These are phyloP conservation scores for Cecropterus lyciades DNA, from an alignment of 1,140 invertebrate species.

Conservation along the genomic window DNA sequence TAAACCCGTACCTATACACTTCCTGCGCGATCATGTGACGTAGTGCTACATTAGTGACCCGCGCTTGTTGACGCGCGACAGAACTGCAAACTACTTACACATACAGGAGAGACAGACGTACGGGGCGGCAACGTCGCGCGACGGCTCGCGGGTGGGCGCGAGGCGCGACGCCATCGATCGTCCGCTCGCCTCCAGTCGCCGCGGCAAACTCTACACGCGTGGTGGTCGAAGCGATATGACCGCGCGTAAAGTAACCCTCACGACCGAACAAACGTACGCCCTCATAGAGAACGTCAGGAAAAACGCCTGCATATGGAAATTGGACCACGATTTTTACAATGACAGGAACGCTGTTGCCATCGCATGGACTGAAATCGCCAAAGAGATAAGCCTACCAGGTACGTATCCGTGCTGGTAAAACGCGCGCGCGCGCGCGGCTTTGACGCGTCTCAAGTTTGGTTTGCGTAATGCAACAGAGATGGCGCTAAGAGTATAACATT, in stretches of 20 bases:
- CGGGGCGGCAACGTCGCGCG: slow-evolving; percentile 52
- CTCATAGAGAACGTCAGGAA: slow-evolving; percentile 52
- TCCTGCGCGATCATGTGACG: too few species aligned
- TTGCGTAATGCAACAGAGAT: not conserved
- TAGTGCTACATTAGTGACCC: too few species aligned
- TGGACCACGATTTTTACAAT: slow-evolving; percentile 46
- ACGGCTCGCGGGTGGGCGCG: slow-evolving; percentile 24
- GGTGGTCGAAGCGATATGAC: slow-evolving; percentile 15
- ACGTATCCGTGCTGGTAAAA: not conserved
- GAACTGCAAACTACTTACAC: not conserved
- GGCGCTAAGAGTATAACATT: not conserved
- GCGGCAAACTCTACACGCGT: slow-evolving; percentile 41
- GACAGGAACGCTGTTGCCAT: slow-evolving; percentile 33
- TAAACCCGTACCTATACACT: too few species aligned
- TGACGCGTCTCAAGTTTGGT: not conserved
- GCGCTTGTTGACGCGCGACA: slow-evolving; percentile 9
- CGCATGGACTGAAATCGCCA: slow-evolving; percentile 50
- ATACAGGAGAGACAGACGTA: slow-evolving; percentile 9
- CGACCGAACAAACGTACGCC: slow-evolving; percentile 14
- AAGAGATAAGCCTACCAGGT: slow-evolving; percentile 45
- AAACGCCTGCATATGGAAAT: slow-evolving; percentile 55
- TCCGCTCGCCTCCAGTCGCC: slow-evolving; percentile 39
- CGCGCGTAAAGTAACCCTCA: slow-evolving; percentile 15
- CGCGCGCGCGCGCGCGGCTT: not conserved
- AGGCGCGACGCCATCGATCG: slow-evolving; percentile 35